These are phyloP conservation scores for Lipophrys pholis DNA, from an alignment of 2,113 vertebrate species.

Conservation along the genomic window DNA sequence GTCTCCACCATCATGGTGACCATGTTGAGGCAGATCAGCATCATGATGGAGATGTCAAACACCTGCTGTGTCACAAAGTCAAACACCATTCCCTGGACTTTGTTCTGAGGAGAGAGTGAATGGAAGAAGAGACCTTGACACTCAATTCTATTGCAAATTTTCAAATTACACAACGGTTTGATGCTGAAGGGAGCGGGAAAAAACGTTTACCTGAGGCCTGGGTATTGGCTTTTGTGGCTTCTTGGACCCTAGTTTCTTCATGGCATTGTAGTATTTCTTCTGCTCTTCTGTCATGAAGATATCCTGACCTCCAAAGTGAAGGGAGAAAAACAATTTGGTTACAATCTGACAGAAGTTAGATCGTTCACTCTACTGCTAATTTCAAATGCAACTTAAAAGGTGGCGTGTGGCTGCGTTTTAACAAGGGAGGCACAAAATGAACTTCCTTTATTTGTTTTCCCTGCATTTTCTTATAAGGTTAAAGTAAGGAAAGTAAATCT, in stretches of 20 bases:
- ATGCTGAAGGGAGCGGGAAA: background rate
- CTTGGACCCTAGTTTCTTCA: slow-evolving; percentile 99
- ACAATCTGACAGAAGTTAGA: slow-evolving; percentile 78
- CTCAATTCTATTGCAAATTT: background rate
- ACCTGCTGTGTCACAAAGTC: slow-evolving; percentile 99
- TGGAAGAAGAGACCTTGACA: background rate
- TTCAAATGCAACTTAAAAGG: background rate
- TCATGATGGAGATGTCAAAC: slow-evolving; percentile 99
- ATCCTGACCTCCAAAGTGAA: slow-evolving; percentile 99
- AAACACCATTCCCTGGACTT: slow-evolving; percentile 93
- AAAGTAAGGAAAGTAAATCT: slow-evolving; percentile 71
- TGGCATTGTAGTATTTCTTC: slow-evolving; percentile 99
- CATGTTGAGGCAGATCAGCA: slow-evolving; percentile 99
- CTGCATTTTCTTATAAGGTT: background rate
- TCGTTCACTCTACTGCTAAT: background rate
- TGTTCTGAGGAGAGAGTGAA: slow-evolving; percentile 86
- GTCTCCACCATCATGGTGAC: slow-evolving; percentile 99
- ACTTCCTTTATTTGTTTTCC: no score
- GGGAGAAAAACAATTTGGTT: slow-evolving; percentile 82
- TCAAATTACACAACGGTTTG: background rate
- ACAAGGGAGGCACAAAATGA: no score
- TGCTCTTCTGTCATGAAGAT: slow-evolving; percentile 99
- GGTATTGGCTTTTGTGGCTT: slow-evolving; percentile 99
- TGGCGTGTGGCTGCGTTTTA: background rate
- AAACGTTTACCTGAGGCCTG: slow-evolving; percentile 87